Evolutionary conservation across 2,888 invertebrate genomes (phyloP), one percentile per base, ranked within the genome.

Genomic region (Ditula angustiorana): DNA sequence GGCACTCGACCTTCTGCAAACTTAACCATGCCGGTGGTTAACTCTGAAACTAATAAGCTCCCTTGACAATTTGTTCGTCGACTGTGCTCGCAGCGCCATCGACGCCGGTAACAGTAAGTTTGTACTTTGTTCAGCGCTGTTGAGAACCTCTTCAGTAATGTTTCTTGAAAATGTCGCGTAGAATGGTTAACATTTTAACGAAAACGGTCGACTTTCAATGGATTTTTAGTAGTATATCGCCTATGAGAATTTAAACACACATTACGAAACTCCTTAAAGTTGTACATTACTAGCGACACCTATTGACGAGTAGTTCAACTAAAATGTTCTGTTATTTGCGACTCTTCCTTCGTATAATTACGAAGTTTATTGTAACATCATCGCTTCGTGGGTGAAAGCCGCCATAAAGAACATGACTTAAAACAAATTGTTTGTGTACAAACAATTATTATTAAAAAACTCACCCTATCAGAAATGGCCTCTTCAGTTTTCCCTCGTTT

Each of bases 401-500:
- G n/a, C n/a, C n/a, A n/a, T n/a, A n/a, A n/a, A n/a, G n/a, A n/a
- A n/a, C n/a, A n/a, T n/a, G n/a, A n/a, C n/a, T n/a, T n/a, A n/a
- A n/a, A n/a, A n/a, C n/a, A n/a, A n/a, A n/a, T n/a, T n/a, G n/a
- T n/a, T n/a, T n/a, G n/a, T n/a, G n/a, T n/a, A n/a, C n/a, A n/a
- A n/a, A n/a, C n/a, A n/a, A n/a, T n/a, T n/a, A n/a, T 2, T 37
- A 10, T 8, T 2, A 41, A 41, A 33, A 41, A 68, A 95, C 96
- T 96, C 75, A 96, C 96, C 95, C 96, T 94, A 88, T 96, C 96
- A 55, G 95, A 94, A 66, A 96, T 95, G 63, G 96, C 94, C 73
- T 96, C 95, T 79, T 96, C 96, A 82, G 95, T 95, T 85, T 96
- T 96, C 72, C 97, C 97, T 80, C 96, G 94, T 80, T 96, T 96